A percentile compares a stretch with the other conserved stretches of the same genome.
These are phyloP conservation scores for Lucifuga dentata DNA, from an alignment of 2,113 vertebrate species.

Conservation along the genomic window DNA sequence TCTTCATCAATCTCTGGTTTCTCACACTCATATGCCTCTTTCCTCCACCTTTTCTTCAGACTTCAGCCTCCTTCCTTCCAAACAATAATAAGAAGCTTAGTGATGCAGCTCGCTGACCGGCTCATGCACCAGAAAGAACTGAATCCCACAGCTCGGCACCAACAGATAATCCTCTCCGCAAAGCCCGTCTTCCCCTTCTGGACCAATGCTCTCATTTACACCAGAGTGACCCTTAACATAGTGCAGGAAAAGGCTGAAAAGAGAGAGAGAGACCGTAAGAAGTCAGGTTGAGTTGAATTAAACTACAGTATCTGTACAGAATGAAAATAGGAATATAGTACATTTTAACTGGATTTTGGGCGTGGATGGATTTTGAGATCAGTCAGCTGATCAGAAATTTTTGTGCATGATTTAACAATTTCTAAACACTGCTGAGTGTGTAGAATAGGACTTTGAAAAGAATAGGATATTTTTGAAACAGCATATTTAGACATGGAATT, in stretches of 20 bases:
- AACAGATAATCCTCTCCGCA: constrained; percentile 77
- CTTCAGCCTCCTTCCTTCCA: constrained; percentile 60
- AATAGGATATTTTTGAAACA: too few relatives aligned
- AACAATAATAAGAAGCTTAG: constrained; percentile 81
- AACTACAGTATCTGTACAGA: too few relatives aligned
- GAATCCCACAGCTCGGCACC: constrained; percentile 76
- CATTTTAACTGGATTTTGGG: too few relatives aligned
- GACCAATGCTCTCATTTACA: constrained; percentile 79
- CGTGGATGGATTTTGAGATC: too few relatives aligned
- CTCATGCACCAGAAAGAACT: constrained; percentile 73
- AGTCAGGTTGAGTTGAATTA: too few relatives aligned
- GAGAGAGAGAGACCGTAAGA: background rate
- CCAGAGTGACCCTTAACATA: constrained; percentile 61
- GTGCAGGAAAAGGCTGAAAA: constrained; percentile 37
- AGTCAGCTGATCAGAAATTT: too few relatives aligned
- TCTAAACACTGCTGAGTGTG: too few relatives aligned
- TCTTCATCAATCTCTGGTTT: background rate
- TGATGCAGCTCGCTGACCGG: constrained; percentile 76
- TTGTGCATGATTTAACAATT: too few relatives aligned
- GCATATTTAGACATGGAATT: too few relatives aligned
- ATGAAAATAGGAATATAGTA: too few relatives aligned
- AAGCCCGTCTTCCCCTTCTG: constrained; percentile 69
- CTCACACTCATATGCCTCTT: constrained; percentile 21
- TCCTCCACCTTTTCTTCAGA: constrained; percentile 15
- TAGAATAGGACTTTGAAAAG: too few relatives aligned